Conservation (phyloP, 2,888 invertebrate species). For the Calephelis perditalis region DNA sequence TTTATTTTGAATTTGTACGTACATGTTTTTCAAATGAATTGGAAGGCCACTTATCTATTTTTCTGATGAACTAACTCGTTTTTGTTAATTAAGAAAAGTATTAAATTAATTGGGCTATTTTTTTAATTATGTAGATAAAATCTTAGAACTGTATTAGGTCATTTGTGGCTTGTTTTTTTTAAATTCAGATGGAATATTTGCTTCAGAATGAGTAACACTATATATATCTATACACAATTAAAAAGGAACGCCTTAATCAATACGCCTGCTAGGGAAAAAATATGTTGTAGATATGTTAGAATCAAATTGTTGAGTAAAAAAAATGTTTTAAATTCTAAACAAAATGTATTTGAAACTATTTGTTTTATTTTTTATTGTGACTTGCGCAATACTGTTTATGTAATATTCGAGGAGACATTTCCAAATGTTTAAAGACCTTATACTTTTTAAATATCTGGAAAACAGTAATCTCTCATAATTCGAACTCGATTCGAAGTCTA, state of each 20-base stretch:
- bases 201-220: too few species aligned
- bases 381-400: neutral
- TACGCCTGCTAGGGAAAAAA: neutral
- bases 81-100: too few species aligned
- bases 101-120: too few species aligned
- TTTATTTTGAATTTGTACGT: too few species aligned
- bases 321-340: neutral
- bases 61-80: too few species aligned
- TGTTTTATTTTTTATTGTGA: neutral
- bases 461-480: neutral
- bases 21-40: too few species aligned
- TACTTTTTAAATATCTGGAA: slow-evolving; percentile 8
- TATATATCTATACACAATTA: too few species aligned
- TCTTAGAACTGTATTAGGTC: too few species aligned
- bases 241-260: neutral
- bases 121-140: too few species aligned
- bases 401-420: neutral
- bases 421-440: slow-evolving; percentile 9
- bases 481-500: neutral
- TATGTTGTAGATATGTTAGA: neutral
- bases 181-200: too few species aligned
- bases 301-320: slow-evolving; percentile 1
- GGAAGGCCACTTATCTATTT: too few species aligned
- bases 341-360: neutral
- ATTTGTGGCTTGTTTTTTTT: too few species aligned